Conservation (phyloP, 1,140 invertebrate genomes). For the Chelonus insularis region DNA sequence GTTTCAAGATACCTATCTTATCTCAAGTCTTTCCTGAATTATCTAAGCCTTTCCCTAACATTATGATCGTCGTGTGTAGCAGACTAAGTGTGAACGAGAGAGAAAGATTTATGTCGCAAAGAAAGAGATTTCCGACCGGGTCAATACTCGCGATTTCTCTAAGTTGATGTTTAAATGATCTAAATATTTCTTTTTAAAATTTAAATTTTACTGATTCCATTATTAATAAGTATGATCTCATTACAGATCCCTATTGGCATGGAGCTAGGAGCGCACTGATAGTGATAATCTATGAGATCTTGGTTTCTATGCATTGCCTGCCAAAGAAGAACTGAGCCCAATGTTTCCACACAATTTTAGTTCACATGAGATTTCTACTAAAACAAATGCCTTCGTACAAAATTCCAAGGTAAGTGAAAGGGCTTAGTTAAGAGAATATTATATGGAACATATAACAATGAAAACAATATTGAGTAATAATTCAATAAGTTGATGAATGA, state of each 20-base stretch:
- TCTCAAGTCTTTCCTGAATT: constrained; percentile 19
- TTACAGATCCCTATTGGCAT: constrained; percentile 60
- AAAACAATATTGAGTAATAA: too few relatives aligned
- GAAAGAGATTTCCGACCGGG: constrained; percentile 15
- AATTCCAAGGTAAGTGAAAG: constrained; percentile 62
- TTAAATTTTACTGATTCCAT: too few relatives aligned
- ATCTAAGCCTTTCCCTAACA: constrained; percentile 23
- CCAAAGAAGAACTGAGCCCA: constrained; percentile 67
- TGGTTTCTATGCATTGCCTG: constrained; percentile 66
- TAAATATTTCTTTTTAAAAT: too few relatives aligned
- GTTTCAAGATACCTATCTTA: constrained; percentile 25
- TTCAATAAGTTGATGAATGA: too few relatives aligned
- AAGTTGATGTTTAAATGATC: too few relatives aligned
- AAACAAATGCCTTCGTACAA: constrained; percentile 67
- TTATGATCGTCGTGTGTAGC: not conserved
- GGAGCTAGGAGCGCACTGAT: constrained; percentile 61
- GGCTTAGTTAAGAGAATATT: too few relatives aligned
- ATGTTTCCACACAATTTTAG: constrained; percentile 68
- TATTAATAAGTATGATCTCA: constrained; percentile 1
- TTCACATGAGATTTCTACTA: constrained; percentile 66
- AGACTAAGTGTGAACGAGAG: not conserved
- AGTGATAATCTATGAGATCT: constrained; percentile 62
- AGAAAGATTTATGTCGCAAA: constrained; percentile 1
- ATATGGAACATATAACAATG: too few relatives aligned
- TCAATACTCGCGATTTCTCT: constrained; percentile 24